A percentile compares a stretch with the other conserved stretches of the same genome.
phyloP scores from a whole-genome alignment of 2,888 invertebrate species.

The Brachycybe producta region DNA sequence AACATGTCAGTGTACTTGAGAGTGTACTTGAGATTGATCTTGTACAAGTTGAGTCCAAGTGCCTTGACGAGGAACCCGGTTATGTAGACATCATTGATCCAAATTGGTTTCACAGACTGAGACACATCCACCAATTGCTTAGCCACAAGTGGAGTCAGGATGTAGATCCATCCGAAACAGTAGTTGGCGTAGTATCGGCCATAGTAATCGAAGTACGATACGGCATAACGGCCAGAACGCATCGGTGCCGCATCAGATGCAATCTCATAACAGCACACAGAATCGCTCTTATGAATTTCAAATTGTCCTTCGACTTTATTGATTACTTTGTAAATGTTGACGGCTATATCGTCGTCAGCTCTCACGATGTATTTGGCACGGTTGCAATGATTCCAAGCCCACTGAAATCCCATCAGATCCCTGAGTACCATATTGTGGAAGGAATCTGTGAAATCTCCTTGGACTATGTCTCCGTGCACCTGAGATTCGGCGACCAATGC shows the following conservation, averaged over 20 bases:
- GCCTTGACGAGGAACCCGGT: constrained; percentile 9
- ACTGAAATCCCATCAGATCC: constrained; percentile 13
- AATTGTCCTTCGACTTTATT: constrained; percentile 1
- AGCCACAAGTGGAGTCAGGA: constrained; percentile 7
- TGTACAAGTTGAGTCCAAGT: neutral
- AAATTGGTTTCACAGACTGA: constrained; percentile 2
- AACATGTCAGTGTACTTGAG: neutral
- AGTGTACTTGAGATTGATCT: constrained; percentile 4
- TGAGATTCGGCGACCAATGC: constrained; percentile 7
- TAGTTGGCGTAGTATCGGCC: neutral
- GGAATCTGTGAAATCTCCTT: constrained; percentile 12
- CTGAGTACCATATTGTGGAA: constrained; percentile 12
- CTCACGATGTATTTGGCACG: constrained; percentile 2
- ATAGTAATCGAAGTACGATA: neutral
- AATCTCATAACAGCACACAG: constrained; percentile 11
- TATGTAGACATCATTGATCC: constrained; percentile 17
- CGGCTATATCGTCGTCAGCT: constrained; percentile 13
- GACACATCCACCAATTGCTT: neutral
- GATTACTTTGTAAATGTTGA: constrained; percentile 9
- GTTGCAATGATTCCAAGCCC: constrained; percentile 11
- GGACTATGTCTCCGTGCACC: constrained; percentile 11
- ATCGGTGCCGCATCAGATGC: neutral
- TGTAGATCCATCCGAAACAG: constrained; percentile 14
- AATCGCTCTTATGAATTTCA: neutral
- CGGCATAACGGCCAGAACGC: constrained; percentile 6